Conservation (phyloP, 2,888 invertebrate genomes). For the Agrotis ipsilon region DNA sequence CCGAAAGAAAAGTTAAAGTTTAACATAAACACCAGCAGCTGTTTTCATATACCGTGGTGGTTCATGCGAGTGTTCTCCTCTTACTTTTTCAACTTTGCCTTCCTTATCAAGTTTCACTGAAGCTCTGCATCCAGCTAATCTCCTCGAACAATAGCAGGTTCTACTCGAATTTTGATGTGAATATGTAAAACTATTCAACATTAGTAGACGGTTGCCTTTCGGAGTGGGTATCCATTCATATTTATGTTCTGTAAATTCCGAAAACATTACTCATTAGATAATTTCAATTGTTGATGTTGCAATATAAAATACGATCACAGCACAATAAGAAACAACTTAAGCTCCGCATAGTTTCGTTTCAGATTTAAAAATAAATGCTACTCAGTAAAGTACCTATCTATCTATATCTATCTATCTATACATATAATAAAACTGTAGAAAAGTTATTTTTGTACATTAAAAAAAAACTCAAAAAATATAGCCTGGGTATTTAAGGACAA, state of each 20-base stretch:
- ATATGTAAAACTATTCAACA: constrained; percentile 31
- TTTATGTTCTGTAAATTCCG: background rate
- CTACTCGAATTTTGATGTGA: constrained; percentile 4
- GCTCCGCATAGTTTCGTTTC: background rate
- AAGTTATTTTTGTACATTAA: no score
- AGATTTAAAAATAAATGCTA: no score
- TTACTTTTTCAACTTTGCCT: constrained; percentile 12
- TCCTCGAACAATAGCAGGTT: constrained; percentile 18
- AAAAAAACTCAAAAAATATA: no score
- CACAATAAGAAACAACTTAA: background rate
- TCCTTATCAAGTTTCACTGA: constrained; percentile 21
- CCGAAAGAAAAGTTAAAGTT: background rate
- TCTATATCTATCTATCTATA: no score
- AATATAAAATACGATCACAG: background rate
- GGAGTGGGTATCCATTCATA: constrained; percentile 27
- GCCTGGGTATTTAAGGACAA: no score
- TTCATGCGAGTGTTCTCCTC: constrained; percentile 16
- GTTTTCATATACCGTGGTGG: constrained; percentile 18
- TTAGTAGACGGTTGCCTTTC: constrained; percentile 22
- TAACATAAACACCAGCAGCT: constrained; percentile 10
- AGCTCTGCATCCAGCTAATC: constrained; percentile 37
- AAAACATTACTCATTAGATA: constrained; percentile 3
- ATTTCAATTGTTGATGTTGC: background rate
- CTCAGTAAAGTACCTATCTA: no score
- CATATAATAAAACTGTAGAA: no score